A percentile compares a stretch with the other conserved stretches of the same genome.
Evolutionary conservation across 2,113 vertebrate genomes (phyloP).

Genomic region (Elachura formosa): DNA sequence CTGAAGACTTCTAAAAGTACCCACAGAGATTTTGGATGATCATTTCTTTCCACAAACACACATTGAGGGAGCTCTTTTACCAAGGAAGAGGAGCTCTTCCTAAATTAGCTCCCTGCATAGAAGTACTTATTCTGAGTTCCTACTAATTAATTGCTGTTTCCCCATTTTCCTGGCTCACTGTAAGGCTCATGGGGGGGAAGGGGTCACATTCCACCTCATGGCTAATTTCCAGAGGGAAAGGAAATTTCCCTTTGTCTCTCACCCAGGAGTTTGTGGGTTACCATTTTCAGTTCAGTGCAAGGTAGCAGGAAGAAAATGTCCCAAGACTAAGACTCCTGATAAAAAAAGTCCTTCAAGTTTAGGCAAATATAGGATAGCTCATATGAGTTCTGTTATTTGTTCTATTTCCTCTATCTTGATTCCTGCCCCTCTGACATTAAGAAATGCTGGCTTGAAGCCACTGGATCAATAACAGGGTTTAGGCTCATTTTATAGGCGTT

Average conservation of each 20-base stretch:
- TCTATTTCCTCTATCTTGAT: not conserved
- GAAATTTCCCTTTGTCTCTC: accelerated
- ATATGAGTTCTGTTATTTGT: not conserved
- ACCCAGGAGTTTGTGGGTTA: not conserved
- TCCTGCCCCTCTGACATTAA: not conserved
- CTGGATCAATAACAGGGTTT: not conserved
- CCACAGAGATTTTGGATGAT: not conserved
- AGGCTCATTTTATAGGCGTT: not conserved
- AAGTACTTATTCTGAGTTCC: not conserved
- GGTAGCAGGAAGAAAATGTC: not conserved
- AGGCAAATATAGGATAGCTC: not conserved
- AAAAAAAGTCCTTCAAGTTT: not conserved
- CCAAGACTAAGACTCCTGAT: not conserved
- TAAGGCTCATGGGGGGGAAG: not conserved
- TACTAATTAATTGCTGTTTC: not conserved
- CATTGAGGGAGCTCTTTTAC: not conserved
- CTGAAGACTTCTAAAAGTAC: not conserved
- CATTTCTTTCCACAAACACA: not conserved
- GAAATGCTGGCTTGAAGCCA: not conserved
- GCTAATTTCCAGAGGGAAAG: not conserved
- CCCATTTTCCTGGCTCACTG: not conserved
- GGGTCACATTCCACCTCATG: accelerated
- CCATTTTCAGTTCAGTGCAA: not conserved
- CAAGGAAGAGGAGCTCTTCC: not conserved
- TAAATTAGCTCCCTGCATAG: not conserved